phyloP scores from a whole-genome alignment of 2,888 invertebrate genomes.

The Eledona agricola region DNA sequence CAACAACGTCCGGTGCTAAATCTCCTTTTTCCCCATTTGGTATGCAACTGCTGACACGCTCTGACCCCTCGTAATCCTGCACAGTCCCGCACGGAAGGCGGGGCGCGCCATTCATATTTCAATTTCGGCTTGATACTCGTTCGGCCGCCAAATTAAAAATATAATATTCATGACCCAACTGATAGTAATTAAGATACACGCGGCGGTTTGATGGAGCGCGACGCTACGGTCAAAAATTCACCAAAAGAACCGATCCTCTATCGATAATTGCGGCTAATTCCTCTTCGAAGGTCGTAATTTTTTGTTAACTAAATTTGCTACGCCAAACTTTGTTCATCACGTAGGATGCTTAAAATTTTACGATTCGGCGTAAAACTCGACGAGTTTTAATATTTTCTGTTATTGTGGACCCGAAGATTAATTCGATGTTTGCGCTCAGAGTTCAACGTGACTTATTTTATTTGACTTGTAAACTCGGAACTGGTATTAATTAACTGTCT shows the following conservation, averaged over 20 bases:
- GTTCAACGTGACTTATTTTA: conserved; percentile 12
- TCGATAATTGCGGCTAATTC: background rate
- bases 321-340: too few species aligned
- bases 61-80: conserved; percentile 23
- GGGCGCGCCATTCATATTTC: conserved; percentile 25
- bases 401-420: conserved; percentile 8
- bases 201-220: conserved; percentile 30
- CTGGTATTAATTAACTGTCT: conserved; percentile 36
- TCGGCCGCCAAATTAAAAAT: conserved; percentile 35
- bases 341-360: too few species aligned
- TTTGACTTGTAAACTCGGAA: conserved; percentile 23
- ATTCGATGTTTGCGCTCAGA: conserved; percentile 4
- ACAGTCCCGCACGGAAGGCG: too few species aligned
- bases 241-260: conserved; percentile 4
- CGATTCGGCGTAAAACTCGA: conserved; percentile 18
- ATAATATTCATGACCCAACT: conserved; percentile 37
- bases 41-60: conserved; percentile 37
- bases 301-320: conserved; percentile 27
- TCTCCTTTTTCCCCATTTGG: conserved; percentile 42
- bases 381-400: conserved; percentile 11
- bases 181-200: conserved; percentile 38
- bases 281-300: conserved; percentile 22
- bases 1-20: conserved; percentile 38
- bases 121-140: conserved; percentile 29
- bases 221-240: conserved; percentile 17